phyloP scores from a whole-genome alignment of 2,797 vertebrate species.

The Enteromius mattozi region DNA sequence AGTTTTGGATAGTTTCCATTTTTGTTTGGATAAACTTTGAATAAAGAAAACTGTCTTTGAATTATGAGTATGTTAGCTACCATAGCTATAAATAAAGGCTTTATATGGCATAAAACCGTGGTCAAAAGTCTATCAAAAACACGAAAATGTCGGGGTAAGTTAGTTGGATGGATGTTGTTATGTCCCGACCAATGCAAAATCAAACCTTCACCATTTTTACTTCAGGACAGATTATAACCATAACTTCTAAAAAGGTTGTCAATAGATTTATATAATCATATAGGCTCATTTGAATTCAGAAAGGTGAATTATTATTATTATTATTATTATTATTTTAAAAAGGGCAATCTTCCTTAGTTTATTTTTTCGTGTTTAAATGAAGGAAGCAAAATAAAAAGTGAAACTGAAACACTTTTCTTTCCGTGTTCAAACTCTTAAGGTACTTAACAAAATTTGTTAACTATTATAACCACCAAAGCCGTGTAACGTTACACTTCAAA shows the following conservation, averaged over 20 bases:
- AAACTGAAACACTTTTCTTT: not conserved
- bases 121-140: not conserved
- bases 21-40: not conserved
- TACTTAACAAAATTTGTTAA: not conserved
- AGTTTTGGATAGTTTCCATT: not conserved
- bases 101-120: not conserved
- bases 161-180: not conserved
- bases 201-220: not conserved
- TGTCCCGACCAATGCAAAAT: not conserved
- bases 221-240: not conserved
- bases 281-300: not conserved
- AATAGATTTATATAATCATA: not conserved
- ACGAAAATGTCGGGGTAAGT: not conserved
- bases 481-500: not conserved
- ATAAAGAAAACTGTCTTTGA: not conserved
- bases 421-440: not conserved
- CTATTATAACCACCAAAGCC: not conserved
- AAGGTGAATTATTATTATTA: not conserved
- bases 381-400: slow-evolving; percentile 13
- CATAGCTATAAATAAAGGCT: not conserved
- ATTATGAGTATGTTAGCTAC: not conserved
- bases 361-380: not conserved
- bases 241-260: not conserved
- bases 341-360: not conserved
- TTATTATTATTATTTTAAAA: not conserved